Evolutionary conservation across 1,140 invertebrate species (phyloP), one percentile per base, ranked within the genome.

Genomic region (Pentalonia nigronervosa): DNA sequence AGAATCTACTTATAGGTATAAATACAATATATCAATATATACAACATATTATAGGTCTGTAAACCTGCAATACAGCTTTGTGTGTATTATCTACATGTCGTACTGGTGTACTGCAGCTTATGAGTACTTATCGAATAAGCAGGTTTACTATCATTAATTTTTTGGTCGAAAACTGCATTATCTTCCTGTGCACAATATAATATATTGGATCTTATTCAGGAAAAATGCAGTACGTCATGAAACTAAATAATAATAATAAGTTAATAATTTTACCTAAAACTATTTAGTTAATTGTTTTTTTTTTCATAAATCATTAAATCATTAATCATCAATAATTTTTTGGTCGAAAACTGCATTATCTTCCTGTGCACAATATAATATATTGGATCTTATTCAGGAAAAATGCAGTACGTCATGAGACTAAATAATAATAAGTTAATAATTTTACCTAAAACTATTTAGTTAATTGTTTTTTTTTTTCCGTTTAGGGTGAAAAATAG

Each of bases 51-150:
- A 21, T 47, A 41, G 11, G 45, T 86, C 17, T 21, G 47, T 48
- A 87, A 87, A 87, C 86, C 86, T 87, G 86, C 86, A 87, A n/a
- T 41, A 87, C 86, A 48, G 50, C 45, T 87, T 87, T 87, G 8
- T 45, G 23, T 41, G 9, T 84, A 41, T 84, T 45, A 84, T 84
- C 83, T 84, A 84, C 23, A 84, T 23, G 83, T 23, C 36, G 34
- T n/a, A 34, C 6, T 34, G 30, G 60, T 6, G 60, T 6, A 76
- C 60, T n/a, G 60, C 30, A 76, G 60, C 17, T 76, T 20, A 76
- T n/a, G n/a, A 76, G n/a, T n/a, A 76, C 76, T 9, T 83, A 36
- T 41, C 41, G 41, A 41, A 41, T 41, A 41, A 41, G 41, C 4
- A 41, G 41, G 41, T 41, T 41, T 41, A 41, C 4, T 41, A 41